A percentile compares a stretch with the other conserved stretches of the same genome.
Evolutionary conservation across 2,888 invertebrate genomes (phyloP).

Genomic region (Alsophila aescularia): DNA sequence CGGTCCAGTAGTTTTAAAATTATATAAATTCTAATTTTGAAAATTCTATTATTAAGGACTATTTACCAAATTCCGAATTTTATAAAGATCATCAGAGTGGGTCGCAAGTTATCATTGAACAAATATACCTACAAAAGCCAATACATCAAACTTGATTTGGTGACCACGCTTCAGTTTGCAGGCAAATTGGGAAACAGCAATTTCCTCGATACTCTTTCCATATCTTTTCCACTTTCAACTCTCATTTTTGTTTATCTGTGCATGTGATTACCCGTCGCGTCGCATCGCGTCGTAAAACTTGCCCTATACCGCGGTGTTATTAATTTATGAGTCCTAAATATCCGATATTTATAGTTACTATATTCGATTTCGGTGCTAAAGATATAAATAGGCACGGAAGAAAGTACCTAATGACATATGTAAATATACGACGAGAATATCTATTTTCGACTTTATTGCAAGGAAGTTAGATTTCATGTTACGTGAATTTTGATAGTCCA

Average conservation of each 20-base stretch:
- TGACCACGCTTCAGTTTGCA: no score
- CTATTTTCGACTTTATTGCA: conserved; percentile 18
- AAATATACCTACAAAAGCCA: no score
- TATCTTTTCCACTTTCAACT: conserved; percentile 1
- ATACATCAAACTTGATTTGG: no score
- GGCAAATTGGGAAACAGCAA: not conserved
- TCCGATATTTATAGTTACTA: conserved; percentile 50
- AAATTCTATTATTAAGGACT: no score
- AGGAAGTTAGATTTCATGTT: not conserved
- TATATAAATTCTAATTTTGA: no score
- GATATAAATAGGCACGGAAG: conserved; percentile 26
- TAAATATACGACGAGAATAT: not conserved
- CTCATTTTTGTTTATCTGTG: not conserved
- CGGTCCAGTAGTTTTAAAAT: no score
- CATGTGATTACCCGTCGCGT: not conserved
- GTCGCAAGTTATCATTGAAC: no score
- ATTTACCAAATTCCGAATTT: no score
- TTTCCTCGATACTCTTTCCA: not conserved
- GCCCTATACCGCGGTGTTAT: conserved; percentile 48
- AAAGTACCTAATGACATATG: no score
- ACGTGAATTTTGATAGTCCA: conserved; percentile 1
- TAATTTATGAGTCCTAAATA: conserved; percentile 63
- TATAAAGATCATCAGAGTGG: no score
- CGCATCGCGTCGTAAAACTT: conserved; percentile 12
- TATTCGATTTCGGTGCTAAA: conserved; percentile 34